phyloP scores from a whole-genome alignment of 2,888 invertebrate genomes.

The Mythimna vitellina region DNA sequence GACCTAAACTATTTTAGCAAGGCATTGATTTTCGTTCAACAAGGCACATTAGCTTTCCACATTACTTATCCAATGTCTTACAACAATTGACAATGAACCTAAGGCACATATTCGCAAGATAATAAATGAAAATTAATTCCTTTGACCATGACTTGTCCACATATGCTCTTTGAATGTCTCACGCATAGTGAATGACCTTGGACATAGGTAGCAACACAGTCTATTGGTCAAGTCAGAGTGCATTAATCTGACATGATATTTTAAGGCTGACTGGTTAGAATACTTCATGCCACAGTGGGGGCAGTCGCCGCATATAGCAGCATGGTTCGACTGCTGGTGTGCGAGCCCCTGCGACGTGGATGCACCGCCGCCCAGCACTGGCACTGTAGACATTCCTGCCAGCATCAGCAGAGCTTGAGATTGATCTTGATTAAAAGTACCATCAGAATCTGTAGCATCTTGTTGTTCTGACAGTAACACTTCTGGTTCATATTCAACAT shows the following conservation, averaged over 20 bases:
- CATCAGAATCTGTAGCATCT: constrained; percentile 82
- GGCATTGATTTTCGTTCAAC: constrained; percentile 52
- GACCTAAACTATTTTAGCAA: constrained; percentile 48
- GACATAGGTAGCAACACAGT: constrained; percentile 93
- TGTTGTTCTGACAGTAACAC: constrained; percentile 87
- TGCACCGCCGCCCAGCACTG: constrained; percentile 77
- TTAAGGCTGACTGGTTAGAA: constrained; percentile 93
- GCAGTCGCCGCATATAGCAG: constrained; percentile 91
- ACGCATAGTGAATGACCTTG: constrained; percentile 92
- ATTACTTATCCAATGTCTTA: constrained; percentile 51
- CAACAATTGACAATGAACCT: constrained; percentile 70
- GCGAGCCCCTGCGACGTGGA: constrained; percentile 84
- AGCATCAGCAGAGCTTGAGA: constrained; percentile 82
- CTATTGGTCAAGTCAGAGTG: constrained; percentile 93
- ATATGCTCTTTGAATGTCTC: constrained; percentile 93
- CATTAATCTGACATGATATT: constrained; percentile 93
- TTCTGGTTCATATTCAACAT: constrained; percentile 87
- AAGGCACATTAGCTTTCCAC: constrained; percentile 63
- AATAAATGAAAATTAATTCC: constrained; percentile 84
- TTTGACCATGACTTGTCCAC: constrained; percentile 92
- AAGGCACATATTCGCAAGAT: constrained; percentile 79
- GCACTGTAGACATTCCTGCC: constrained; percentile 84
- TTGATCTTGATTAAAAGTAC: constrained; percentile 80
- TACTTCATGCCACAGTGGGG: constrained; percentile 93
- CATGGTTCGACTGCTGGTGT: constrained; percentile 87